A percentile compares a stretch with the other conserved stretches of the same genome.
These are phyloP conservation scores for Ammospiza maritima DNA, from an alignment of 2,797 vertebrate genomes.

Conservation along the genomic window DNA sequence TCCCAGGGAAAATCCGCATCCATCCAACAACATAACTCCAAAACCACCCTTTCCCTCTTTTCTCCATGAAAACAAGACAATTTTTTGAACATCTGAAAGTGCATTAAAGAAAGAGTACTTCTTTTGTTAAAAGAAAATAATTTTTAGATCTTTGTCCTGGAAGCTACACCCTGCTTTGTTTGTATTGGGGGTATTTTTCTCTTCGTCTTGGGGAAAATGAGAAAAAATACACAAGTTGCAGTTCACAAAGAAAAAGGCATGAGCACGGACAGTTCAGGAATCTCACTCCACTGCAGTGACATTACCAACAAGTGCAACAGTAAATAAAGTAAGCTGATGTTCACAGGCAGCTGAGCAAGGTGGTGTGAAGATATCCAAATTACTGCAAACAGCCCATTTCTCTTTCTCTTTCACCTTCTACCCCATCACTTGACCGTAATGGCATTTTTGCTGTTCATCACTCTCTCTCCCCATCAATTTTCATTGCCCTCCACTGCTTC, in stretches of 20 bases:
- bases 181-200: neutral
- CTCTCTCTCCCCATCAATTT: constrained; percentile 76
- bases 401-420: constrained; percentile 55
- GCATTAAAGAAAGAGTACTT: neutral
- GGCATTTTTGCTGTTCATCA: constrained; percentile 72
- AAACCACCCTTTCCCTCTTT: neutral
- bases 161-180: neutral
- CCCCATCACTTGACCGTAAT: constrained; percentile 69
- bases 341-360: constrained; percentile 36
- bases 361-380: constrained; percentile 51
- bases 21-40: neutral
- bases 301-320: neutral
- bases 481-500: constrained; percentile 76
- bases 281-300: neutral
- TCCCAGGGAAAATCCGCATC: neutral
- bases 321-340: constrained; percentile 43
- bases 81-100: neutral
- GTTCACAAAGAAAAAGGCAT: neutral
- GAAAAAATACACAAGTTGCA: neutral
- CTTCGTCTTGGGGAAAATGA: neutral
- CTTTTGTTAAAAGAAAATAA: neutral
- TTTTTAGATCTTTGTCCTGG: neutral
- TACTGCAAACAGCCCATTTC: constrained; percentile 41
- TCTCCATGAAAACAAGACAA: neutral
- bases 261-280: neutral